Conservation (phyloP, 2,113 vertebrate genomes). For the Xiphophorus hellerii region DNA sequence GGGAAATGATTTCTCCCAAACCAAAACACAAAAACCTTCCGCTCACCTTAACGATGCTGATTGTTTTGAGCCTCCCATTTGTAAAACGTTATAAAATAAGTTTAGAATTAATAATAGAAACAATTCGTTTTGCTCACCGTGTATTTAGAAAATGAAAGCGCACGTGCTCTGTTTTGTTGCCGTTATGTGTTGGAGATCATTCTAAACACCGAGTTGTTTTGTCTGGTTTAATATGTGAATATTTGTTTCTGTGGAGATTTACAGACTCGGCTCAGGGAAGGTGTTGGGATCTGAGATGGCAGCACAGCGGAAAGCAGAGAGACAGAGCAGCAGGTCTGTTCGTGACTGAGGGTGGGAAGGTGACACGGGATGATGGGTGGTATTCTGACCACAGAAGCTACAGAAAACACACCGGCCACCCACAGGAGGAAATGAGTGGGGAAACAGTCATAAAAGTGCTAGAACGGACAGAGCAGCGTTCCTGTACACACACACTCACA, state of each 20-base stretch:
- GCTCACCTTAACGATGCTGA: neutral
- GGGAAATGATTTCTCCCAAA: neutral
- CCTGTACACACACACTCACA: constrained; percentile 23
- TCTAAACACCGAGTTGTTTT: neutral
- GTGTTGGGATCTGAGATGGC: constrained; percentile 60
- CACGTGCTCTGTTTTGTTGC: too few relatives aligned
- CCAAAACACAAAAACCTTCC: neutral
- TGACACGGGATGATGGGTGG: constrained; percentile 1
- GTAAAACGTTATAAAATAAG: too few relatives aligned
- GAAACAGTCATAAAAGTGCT: constrained; percentile 70
- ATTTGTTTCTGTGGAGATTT: neutral
- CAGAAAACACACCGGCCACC: constrained; percentile 17
- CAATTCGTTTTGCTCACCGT: too few relatives aligned
- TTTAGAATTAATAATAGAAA: too few relatives aligned
- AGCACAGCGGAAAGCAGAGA: constrained; percentile 1
- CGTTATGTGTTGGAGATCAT: too few relatives aligned
- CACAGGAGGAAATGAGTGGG: constrained; percentile 68
- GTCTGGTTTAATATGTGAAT: neutral
- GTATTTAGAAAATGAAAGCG: too few relatives aligned
- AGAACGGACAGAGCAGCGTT: constrained; percentile 50
- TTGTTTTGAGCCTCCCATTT: too few relatives aligned
- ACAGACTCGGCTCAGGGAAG: neutral
- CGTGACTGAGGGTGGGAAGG: neutral
- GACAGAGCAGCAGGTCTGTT: constrained; percentile 30
- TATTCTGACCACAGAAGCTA: constrained; percentile 16